Percentiles rank a stretch among this genome's conserved stretches.
Evolutionary conservation across 1,140 invertebrate genomes (phyloP).

Genomic region (Cherax quadricarinatus): DNA sequence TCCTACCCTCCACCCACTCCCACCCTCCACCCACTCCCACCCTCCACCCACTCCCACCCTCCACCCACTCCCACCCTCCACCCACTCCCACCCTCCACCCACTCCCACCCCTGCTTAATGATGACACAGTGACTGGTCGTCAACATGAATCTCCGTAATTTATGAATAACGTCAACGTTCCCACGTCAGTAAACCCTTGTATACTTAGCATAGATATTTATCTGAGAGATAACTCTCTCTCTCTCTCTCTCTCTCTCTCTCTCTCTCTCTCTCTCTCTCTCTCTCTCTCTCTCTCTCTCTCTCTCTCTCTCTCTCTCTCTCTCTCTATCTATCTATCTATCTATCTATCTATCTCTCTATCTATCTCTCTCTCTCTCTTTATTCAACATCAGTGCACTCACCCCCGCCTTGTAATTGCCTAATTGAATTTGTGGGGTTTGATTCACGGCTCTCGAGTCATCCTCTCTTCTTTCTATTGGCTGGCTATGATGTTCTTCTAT

Average conservation of each 20-base stretch:
- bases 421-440: too few species aligned
- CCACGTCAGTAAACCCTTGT: background rate
- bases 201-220: background rate
- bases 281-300: background rate
- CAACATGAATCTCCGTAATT: conserved; percentile 29
- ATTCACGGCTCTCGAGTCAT: too few species aligned
- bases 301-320: conserved; percentile 10
- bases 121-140: conserved; percentile 1
- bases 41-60: too few species aligned
- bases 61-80: too few species aligned
- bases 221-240: background rate
- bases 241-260: background rate
- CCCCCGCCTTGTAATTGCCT: too few species aligned
- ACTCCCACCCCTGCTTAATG: background rate
- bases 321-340: background rate
- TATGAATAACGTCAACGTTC: conserved; percentile 36
- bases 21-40: too few species aligned
- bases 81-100: too few species aligned
- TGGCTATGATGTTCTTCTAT: too few species aligned
- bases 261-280: conserved; percentile 8
- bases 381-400: too few species aligned
- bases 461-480: too few species aligned
- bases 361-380: background rate
- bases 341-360: conserved; percentile 4
- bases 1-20: too few species aligned